Base-by-base conservation (phyloP, 2,888 invertebrate genomes). In the Nezara viridula region DNA sequence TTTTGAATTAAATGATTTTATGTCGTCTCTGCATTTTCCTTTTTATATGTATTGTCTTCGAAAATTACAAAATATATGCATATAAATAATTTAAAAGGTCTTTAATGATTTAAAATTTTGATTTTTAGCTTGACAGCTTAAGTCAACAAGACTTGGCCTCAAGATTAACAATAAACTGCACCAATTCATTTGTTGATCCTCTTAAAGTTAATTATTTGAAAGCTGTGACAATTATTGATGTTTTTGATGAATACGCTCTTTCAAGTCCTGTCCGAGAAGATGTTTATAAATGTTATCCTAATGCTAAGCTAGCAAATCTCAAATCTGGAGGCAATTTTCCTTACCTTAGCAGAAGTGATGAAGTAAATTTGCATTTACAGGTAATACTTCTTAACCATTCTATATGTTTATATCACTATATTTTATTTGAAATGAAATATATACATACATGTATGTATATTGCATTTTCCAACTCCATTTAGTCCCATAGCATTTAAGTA, bases 301-400 rank as follows among this genome's bases (percentile, higher is more conserved):
- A 96, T 90, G 97, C 97, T 0, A 97, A 96, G 93, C 92, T 97
- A 90, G 98, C 97, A 2, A 97, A 98, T 93, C 93, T 98, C 86
- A 98, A 98, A 92, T 95, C 95, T 91, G 98, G 98, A 1, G 98
- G 98, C 10, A 98, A 98, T 93, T 98, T 98, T 93, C 98, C 98
- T 0, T 98, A 97, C 92, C 94, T 98, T 90, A 97, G 98, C 92
- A 94, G 97, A 92, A 95, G 96, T 92, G 96, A 96, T 92, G 98
- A 98, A 94, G 97, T 98, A 88, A 98, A 98, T 93, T 94, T 98
- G 91, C 97, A 98, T 94, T 94, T 98, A 92, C 95, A 97, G 94
- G 98, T 97, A 92, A 89, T 55, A 52, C 4, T 60, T 52, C 14
- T 7, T 27, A 14, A 24, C 32, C 6, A 77, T 88, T 27, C 60